Conservation (phyloP, 2,888 invertebrate genomes). For the Linnaemya vulpina region DNA sequence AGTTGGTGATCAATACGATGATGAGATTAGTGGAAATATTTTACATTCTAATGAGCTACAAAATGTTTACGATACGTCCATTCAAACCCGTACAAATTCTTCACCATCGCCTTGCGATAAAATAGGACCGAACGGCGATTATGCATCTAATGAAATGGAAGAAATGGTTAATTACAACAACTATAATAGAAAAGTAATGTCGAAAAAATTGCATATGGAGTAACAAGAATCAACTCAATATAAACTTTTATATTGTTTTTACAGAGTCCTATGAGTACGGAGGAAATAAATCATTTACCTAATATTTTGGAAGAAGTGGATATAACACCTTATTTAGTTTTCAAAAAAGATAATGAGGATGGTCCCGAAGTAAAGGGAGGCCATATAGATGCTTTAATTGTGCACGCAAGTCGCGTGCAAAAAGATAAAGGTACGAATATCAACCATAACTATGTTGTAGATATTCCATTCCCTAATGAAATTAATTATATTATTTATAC, state of each 20-base stretch:
- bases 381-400: slow-evolving; percentile 95
- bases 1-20: slow-evolving; percentile 76
- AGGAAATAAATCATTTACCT: slow-evolving; percentile 74
- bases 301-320: slow-evolving; percentile 92
- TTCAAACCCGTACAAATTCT: slow-evolving; percentile 57
- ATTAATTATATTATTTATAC: not conserved
- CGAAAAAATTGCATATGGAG: not conserved
- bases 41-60: slow-evolving; percentile 78
- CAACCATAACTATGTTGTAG: not conserved
- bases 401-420: slow-evolving; percentile 97
- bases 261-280: slow-evolving; percentile 61
- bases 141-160: slow-evolving; percentile 71
- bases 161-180: slow-evolving; percentile 73
- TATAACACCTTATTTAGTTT: slow-evolving; percentile 90
- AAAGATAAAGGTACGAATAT: slow-evolving; percentile 85
- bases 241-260: not conserved
- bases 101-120: slow-evolving; percentile 69
- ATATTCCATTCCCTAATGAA: too few species aligned
- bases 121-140: slow-evolving; percentile 66
- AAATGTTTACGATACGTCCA: slow-evolving; percentile 71
- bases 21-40: slow-evolving; percentile 67
- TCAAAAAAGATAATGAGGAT: slow-evolving; percentile 91
- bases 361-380: slow-evolving; percentile 97
- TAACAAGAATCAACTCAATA: not conserved
- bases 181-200: slow-evolving; percentile 72